Evolutionary conservation across 2,113 vertebrate species (phyloP), one percentile per base, ranked within the genome.

Genomic region (Alosa alosa): DNA sequence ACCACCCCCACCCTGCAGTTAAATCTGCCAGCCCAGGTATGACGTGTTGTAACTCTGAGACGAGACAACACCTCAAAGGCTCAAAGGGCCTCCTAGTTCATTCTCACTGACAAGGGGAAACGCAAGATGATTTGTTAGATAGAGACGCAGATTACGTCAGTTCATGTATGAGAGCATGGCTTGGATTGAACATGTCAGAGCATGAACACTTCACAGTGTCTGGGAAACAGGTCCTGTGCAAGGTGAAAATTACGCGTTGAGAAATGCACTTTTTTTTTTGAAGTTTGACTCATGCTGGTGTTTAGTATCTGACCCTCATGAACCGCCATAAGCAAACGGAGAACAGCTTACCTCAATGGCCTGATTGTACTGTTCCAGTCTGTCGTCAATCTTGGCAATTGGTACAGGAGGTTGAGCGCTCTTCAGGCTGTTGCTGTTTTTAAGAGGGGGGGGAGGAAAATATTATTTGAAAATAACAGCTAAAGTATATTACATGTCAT

Each of bases 351-450:
- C 96, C 96, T 97, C 96, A 17, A 96, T 88, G 50, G 96, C 96
- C 88, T 97, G 96, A 0, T 95, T 96, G 88, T 97, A 97, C 89
- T 96, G 96, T 82, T 96, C 96, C 92, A 97, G 93, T 6, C 93
- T 90, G 84, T 95, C 94, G 9, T 96, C 95, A 0, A 97, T 96
- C 93, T 94, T 98, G 2, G 95, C 95, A 85, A 97, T 93, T 1
- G 94, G 92, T 6, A 95, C 86, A 1, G 95, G 94, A 0, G 95
- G 89, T 64, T 92, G 93, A 0, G 91, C 94, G 92, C 95, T 98
- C 94, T 96, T 97, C 81, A 96, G 86, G 46, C 89, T 96, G 92
- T 94, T 96, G 83, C 95, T 96, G 90, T 93, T 93, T 89, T 4
- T 36, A 86, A 83, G 86, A 83, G 31, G 31, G 31, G n/a, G 87